Percentiles rank a stretch among this genome's conserved stretches.
phyloP scores from a whole-genome alignment of 2,888 invertebrate species.

The Griposia aprilina region DNA sequence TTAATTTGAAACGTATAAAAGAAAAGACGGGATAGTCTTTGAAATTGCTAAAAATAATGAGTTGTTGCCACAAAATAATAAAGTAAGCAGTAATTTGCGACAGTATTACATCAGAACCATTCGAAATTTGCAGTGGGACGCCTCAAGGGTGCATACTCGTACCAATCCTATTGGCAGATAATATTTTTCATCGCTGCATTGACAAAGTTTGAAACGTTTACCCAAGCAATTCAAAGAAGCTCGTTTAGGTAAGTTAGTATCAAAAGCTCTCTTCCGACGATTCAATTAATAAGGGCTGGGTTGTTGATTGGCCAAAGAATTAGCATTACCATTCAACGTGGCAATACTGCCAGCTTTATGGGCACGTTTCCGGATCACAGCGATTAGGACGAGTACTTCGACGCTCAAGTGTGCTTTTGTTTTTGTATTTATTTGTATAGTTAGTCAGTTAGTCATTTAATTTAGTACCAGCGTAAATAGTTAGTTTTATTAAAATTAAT shows the following conservation, averaged over 20 bases:
- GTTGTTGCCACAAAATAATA: not conserved
- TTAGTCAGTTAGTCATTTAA: no score
- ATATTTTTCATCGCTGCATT: not conserved
- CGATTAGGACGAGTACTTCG: no score
- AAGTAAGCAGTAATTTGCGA: not conserved
- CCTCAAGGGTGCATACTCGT: slow-evolving; percentile 12
- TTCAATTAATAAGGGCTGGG: slow-evolving; percentile 24
- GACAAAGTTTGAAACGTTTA: not conserved
- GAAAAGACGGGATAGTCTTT: not conserved
- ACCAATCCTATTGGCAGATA: not conserved
- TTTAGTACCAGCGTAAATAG: no score
- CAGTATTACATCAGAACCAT: not conserved
- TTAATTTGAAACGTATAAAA: not conserved
- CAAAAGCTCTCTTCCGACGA: slow-evolving; percentile 1
- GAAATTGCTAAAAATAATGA: not conserved
- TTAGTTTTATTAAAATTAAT: not conserved
- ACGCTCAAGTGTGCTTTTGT: no score
- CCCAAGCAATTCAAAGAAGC: not conserved
- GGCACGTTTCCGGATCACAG: no score
- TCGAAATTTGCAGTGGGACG: not conserved
- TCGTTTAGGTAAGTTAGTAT: not conserved
- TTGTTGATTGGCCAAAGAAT: no score
- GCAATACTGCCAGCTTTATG: no score
- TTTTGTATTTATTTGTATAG: no score
- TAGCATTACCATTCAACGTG: no score